Evolutionary conservation across 2,888 invertebrate genomes (phyloP).

Genomic region (Antheraea assamensis): DNA sequence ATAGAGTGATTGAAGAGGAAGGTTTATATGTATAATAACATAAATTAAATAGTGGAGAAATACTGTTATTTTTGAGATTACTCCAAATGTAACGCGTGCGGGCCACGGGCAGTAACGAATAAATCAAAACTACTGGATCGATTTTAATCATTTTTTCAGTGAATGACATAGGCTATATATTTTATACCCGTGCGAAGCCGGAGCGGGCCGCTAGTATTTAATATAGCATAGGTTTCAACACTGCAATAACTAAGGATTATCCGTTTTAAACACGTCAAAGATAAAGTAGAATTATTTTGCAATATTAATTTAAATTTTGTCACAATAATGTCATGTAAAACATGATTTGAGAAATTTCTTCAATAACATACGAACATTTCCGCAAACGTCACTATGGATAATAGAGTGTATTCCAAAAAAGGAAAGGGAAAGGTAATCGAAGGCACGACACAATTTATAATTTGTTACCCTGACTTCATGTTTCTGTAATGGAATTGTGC

Average conservation of each 20-base stretch:
- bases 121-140: too few species aligned
- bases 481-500: conserved; percentile 9
- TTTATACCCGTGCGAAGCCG: too few species aligned
- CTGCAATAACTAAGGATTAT: background rate
- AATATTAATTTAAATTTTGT: conserved; percentile 1
- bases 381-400: conserved; percentile 1
- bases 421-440: conserved; percentile 58
- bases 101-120: too few species aligned
- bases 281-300: background rate
- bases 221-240: background rate
- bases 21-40: too few species aligned
- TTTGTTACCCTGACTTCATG: conserved; percentile 49
- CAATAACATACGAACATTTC: conserved; percentile 5
- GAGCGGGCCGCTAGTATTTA: too few species aligned
- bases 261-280: background rate
- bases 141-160: too few species aligned
- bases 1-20: too few species aligned
- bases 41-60: too few species aligned
- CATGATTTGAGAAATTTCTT: conserved; percentile 6
- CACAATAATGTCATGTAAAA: conserved; percentile 12
- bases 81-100: too few species aligned
- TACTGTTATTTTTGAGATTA: too few species aligned
- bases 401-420: conserved; percentile 36
- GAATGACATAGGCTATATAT: too few species aligned
- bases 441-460: conserved; percentile 43